phyloP scores from a whole-genome alignment of 1,140 invertebrate genomes.

The Conus betulinus region DNA sequence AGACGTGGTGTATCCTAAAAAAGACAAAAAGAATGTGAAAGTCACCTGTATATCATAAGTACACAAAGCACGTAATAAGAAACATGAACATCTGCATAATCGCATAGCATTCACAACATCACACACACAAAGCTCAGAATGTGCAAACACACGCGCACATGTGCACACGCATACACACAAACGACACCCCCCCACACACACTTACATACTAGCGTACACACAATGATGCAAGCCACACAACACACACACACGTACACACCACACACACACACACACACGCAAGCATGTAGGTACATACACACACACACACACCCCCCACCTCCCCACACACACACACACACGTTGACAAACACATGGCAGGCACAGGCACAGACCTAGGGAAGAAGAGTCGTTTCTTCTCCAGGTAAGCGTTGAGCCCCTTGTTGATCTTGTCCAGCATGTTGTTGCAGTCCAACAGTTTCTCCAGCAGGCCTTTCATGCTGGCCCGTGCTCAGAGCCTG shows the following conservation, averaged over 20 bases:
- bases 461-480: conserved; percentile 71
- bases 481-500: conserved; percentile 72
- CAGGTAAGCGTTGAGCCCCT: conserved; percentile 76
- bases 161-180: too few relatives aligned
- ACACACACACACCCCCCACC: too few relatives aligned
- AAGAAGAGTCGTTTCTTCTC: conserved; percentile 77
- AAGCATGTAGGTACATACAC: neutral
- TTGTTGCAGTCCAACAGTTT: conserved; percentile 73
- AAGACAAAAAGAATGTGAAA: too few relatives aligned
- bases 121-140: too few relatives aligned
- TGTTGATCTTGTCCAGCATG: conserved; percentile 76
- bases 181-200: too few relatives aligned
- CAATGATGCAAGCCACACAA: too few relatives aligned
- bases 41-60: too few relatives aligned
- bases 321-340: neutral
- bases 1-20: too few relatives aligned
- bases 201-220: neutral
- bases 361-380: conserved; percentile 56
- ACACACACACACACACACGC: neutral
- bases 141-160: too few relatives aligned
- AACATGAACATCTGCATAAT: too few relatives aligned
- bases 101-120: too few relatives aligned
- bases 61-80: too few relatives aligned
- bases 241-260: neutral
- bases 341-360: neutral